Base-by-base conservation (phyloP, 30 jellyfish, hydroid and myxozoan species). In the Cassiopea andromeda region DNA sequence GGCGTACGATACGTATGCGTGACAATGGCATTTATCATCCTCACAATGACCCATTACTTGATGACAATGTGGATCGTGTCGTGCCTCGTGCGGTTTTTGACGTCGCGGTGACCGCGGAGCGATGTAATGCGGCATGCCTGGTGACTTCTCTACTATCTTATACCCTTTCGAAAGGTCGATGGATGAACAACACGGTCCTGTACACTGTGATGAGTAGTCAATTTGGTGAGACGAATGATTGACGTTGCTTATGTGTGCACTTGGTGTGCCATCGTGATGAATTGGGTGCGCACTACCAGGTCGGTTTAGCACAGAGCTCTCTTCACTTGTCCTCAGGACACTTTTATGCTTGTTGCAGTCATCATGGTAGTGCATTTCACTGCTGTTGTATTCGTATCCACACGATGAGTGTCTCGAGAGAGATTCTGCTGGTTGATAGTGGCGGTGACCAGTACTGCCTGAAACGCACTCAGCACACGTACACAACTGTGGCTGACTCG, bases 1-100 rank as follows among this genome's bases (percentile, higher is more conserved):
- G 0, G 94, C 98, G 61, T 90, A 90, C 77, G 86, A 79, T 57
- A 85, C 97, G 48, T 64, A 90, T 2, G 97, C 85, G 69, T 89
- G 97, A 60, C 97, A 94, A 15, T 85, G 88, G 87, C 98, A 93
- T 46, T 89, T 89, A 61, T 93, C 98, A 84, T 89, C 94, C 79
- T 70, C 79, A 80, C 98, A 93, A 48, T 90, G 97, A 49, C 96
- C 93, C 46, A 83, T 82, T 77, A 83, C 61, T 61, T 83, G 87
- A 47, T 83, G 87, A 54, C 93, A 77, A 48, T 66, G 77, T 1
- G 87, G 89, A 10, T 80, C 97, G 46, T 71, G 92, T 13, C 87
- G 87, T 18, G 66, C 16, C 67, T 77, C 89, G 73, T 64, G 87
- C 69, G 50, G 89, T 48, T 79, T 87, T 64, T 60, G 87, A 49